Percentiles rank a stretch among this genome's conserved stretches.
phyloP scores from a whole-genome alignment of 1,140 invertebrate genomes.

The Dinoponera quadriceps region DNA sequence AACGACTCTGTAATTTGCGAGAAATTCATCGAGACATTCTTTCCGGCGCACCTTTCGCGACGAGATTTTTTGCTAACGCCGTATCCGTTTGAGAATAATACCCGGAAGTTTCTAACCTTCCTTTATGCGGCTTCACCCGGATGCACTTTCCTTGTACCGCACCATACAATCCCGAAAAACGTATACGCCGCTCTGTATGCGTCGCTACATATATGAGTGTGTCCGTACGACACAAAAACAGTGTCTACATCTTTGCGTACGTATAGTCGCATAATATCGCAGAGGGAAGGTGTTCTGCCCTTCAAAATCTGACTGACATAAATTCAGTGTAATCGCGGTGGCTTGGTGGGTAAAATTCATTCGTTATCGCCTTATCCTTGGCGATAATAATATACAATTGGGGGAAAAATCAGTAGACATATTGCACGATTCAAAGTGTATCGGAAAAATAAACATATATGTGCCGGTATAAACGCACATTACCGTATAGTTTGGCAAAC shows the following conservation, averaged over 20 bases:
- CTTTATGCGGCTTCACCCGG: constrained; percentile 52
- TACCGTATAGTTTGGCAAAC: constrained; percentile 54
- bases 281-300: too few relatives aligned
- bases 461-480: constrained; percentile 48
- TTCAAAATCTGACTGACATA: too few relatives aligned
- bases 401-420: too few relatives aligned
- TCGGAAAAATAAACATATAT: constrained; percentile 57
- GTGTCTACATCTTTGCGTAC: too few relatives aligned
- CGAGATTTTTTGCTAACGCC: constrained; percentile 13
- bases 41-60: constrained; percentile 17
- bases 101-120: constrained; percentile 39
- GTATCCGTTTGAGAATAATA: constrained; percentile 64
- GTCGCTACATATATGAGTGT: not conserved
- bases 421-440: too few relatives aligned
- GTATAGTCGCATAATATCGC: too few relatives aligned
- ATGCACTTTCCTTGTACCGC: constrained; percentile 58
- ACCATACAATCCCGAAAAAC: constrained; percentile 57
- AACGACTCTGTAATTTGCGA: constrained; percentile 14
- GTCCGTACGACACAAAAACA: too few relatives aligned
- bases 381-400: not conserved
- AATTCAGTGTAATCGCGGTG: too few relatives aligned
- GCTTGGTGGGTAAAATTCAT: too few relatives aligned
- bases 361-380: not conserved
- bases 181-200: not conserved
- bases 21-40: constrained; percentile 32